phyloP scores from a whole-genome alignment of 1,140 invertebrate genomes.

The Aporrectodea caliginosa region DNA sequence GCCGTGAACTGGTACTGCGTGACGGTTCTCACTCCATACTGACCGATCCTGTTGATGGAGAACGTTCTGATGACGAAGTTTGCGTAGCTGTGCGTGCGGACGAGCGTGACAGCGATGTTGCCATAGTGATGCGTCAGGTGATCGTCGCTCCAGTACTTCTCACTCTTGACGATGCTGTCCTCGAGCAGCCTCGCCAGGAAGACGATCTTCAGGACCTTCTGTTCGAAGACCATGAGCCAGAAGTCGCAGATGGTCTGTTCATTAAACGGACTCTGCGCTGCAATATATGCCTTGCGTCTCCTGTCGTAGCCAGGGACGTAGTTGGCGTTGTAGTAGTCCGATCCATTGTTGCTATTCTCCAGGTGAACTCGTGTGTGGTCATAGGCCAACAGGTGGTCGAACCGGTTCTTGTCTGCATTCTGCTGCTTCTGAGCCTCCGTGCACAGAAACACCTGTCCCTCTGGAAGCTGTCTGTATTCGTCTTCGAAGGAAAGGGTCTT shows the following conservation, averaged over 20 bases:
- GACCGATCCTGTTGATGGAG: conserved; percentile 19
- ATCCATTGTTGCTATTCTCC: conserved; percentile 43
- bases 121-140: conserved; percentile 40
- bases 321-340: conserved; percentile 95
- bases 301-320: conserved; percentile 40
- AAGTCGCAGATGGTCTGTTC: conserved; percentile 48
- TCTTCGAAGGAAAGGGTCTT: conserved; percentile 42
- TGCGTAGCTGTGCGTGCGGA: conserved; percentile 40
- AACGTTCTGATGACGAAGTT: conserved; percentile 44
- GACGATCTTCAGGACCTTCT: conserved; percentile 38
- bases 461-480: conserved; percentile 48
- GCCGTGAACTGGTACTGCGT: conserved; percentile 84
- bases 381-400: conserved; percentile 49
- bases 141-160: conserved; percentile 53
- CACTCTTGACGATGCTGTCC: conserved; percentile 52
- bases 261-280: conserved; percentile 52
- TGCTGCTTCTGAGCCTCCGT: conserved; percentile 36
- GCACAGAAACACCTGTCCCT: conserved; percentile 36
- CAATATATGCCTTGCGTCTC: conserved; percentile 44
- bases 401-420: conserved; percentile 45
- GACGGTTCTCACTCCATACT: conserved; percentile 28
- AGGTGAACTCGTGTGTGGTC: conserved; percentile 48
- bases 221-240: conserved; percentile 50
- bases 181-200: conserved; percentile 42
- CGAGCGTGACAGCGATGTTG: conserved; percentile 40